These are phyloP conservation scores for Ashinkailepas kermadecensis DNA, from an alignment of 2,888 invertebrate species.

Conservation along the genomic window DNA sequence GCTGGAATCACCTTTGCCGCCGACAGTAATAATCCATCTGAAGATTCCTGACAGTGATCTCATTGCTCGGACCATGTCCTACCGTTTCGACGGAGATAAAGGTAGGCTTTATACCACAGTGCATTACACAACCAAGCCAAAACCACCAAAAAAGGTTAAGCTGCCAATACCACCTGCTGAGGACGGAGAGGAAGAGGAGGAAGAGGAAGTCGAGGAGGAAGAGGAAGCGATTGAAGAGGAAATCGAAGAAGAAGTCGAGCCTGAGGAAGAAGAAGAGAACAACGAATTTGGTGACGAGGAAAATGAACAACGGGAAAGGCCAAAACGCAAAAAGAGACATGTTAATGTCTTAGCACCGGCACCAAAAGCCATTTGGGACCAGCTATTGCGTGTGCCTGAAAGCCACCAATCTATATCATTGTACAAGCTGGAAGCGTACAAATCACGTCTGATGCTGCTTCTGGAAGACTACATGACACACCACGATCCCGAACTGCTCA, in stretches of 20 bases:
- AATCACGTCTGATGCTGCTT: neutral
- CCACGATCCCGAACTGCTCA: neutral
- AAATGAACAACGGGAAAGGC: neutral
- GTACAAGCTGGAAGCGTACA: neutral
- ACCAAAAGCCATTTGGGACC: neutral
- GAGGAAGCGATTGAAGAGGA: neutral
- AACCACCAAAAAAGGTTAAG: neutral
- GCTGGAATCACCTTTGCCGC: neutral
- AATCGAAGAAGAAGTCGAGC: neutral
- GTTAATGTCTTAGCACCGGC: neutral
- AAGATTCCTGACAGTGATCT: neutral
- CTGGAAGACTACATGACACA: constrained; percentile 8
- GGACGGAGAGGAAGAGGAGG: neutral
- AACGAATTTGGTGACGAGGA: neutral
- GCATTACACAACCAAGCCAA: constrained; percentile 7
- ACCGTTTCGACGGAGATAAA: neutral
- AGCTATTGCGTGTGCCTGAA: neutral
- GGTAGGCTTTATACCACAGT: neutral
- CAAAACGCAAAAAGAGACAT: neutral
- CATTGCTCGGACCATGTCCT: neutral
- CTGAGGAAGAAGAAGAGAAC: neutral
- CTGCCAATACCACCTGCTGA: neutral
- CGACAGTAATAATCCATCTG: neutral
- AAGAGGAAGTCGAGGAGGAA: constrained; percentile 18
- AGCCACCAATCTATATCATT: neutral